A percentile compares a stretch with the other conserved stretches of the same genome.
These are phyloP conservation scores for Rhabdomys dilectus DNA, from an alignment of 2,113 vertebrate species.

Conservation along the genomic window DNA sequence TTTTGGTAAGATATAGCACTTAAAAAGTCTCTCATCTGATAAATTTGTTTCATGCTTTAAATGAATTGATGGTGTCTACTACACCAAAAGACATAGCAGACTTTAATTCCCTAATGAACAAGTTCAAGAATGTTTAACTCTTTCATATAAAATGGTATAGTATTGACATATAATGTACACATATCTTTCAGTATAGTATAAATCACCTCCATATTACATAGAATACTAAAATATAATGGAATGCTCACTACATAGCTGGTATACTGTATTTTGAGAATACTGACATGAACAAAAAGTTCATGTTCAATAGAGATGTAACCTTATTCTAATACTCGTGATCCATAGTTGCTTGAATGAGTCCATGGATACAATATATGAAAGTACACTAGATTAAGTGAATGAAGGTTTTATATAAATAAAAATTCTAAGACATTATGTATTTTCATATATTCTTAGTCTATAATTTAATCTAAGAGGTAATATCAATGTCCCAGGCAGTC, in stretches of 20 bases:
- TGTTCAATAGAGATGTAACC: not conserved
- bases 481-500: not conserved
- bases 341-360: not conserved
- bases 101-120: not conserved
- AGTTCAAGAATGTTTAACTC: no score
- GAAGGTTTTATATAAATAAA: not conserved
- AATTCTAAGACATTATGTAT: not conserved
- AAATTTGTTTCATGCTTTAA: not conserved
- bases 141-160: not conserved
- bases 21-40: conserved; percentile 13
- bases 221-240: not conserved
- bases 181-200: not conserved
- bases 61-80: not conserved
- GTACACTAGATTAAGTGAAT: not conserved
- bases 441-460: not conserved
- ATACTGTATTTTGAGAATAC: not conserved
- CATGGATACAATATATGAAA: not conserved
- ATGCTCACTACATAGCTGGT: not conserved
- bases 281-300: not conserved
- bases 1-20: not conserved
- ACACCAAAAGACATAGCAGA: not conserved
- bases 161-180: not conserved
- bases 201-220: not conserved
- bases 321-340: not conserved
- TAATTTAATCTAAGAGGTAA: not conserved